Percentiles rank a stretch among this genome's conserved stretches.
phyloP scores from a whole-genome alignment of 2,888 invertebrate species.

The Dione vanillae region DNA sequence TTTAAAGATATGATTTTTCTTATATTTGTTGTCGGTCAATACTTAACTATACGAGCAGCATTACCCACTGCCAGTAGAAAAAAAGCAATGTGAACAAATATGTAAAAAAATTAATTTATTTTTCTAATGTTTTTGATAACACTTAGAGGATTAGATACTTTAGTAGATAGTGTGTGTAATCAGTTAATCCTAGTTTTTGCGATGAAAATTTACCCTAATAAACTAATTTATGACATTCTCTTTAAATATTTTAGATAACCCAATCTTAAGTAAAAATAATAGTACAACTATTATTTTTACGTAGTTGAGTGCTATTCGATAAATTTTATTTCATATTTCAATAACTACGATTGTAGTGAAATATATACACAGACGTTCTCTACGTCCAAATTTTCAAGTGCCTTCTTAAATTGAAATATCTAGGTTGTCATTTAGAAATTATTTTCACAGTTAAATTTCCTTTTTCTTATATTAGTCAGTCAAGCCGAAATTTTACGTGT shows the following conservation, averaged over 20 bases:
- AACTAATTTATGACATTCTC: conserved; percentile 12
- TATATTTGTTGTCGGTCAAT: too few species aligned
- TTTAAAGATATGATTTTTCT: too few species aligned
- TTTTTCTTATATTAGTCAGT: too few species aligned
- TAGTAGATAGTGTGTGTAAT: conserved; percentile 7
- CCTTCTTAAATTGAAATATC: too few species aligned
- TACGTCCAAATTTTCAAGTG: too few species aligned
- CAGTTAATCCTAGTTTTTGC: conserved; percentile 2
- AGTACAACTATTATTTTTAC: not conserved
- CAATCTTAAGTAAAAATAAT: not conserved
- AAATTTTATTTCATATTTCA: not conserved
- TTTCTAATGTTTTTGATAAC: not conserved
- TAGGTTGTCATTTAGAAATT: too few species aligned
- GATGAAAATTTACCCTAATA: conserved; percentile 5
- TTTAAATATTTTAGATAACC: conserved; percentile 11
- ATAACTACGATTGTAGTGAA: not conserved
- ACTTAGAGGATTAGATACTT: conserved; percentile 6
- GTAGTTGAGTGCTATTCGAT: not conserved
- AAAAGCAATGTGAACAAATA: too few species aligned
- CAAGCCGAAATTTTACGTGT: too few species aligned
- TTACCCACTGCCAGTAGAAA: too few species aligned
- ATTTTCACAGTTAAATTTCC: too few species aligned
- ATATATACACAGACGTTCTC: not conserved
- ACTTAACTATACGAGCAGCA: too few species aligned
- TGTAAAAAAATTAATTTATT: not conserved